Base-by-base conservation (phyloP, 2,888 invertebrate genomes). In the Blera fallax region DNA sequence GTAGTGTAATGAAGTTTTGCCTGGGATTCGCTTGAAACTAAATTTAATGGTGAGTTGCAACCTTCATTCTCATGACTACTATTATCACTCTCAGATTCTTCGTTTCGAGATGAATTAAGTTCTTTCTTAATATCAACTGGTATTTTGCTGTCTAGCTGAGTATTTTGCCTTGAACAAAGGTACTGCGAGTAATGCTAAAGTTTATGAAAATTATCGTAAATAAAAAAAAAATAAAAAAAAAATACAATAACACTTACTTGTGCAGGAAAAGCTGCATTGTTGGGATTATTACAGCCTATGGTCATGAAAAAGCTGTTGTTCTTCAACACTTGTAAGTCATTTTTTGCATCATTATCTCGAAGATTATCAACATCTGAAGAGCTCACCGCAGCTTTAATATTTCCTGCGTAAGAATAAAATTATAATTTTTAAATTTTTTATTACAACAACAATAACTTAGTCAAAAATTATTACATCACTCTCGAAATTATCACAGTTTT, bases 21-120 rank as follows among this genome's bases (percentile, higher is more conserved):
- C 29, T 85, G 81, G 69, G 85, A 82, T 76, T 88, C 87, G 58
- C 87, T 89, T 70, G 89, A 87, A 56, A 89, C 89, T 80, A 89
- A 87, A 88, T 89, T 89, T 70, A 89, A 87, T 58, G 89, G 89
- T 87, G 89, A 87, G 87, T 88, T 89, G 81, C 88, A 88, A 65
- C 87, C 82, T 76, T 89, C 89, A 52, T 83, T 79, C 69, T 89
- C 89, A 70, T 88, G 88, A 56, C 79, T 83, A 62, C 83, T 87
- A 21, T 81, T 80, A 43, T 87, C 88, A 73, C 87, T 87, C 45
- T 73, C 72, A 40, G 73, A 52, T 77, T 88, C 87, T 56, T 82
- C 78, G 43, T 84, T 83, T 54, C 73, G 67, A 60, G 74, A 73
- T 58, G 74, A 45, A 65, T 70, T 85, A 18, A 54, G 60, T 69